phyloP scores from a whole-genome alignment of 2,888 invertebrate species.

The Rotaria magnacalcarata region DNA sequence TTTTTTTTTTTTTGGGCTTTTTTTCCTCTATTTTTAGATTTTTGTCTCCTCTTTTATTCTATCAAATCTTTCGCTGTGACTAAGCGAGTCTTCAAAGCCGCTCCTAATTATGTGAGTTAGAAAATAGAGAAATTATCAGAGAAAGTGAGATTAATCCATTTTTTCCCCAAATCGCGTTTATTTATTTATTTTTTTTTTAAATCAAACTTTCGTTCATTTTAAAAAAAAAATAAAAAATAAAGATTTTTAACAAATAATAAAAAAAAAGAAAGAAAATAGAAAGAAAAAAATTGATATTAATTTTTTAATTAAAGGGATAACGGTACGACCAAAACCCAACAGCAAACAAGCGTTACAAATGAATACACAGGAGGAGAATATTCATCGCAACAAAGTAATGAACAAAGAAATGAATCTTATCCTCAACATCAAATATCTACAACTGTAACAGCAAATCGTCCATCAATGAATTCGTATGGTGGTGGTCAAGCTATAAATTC shows the following conservation, averaged over 20 bases:
- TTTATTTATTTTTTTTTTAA: neutral
- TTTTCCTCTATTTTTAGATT: constrained; percentile 31
- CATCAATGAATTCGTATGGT: neutral
- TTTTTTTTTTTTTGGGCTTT: neutral
- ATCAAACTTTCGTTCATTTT: neutral
- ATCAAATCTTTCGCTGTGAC: constrained; percentile 24
- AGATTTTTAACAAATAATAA: neutral
- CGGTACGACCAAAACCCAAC: neutral
- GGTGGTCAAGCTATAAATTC: neutral
- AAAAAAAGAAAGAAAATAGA: neutral
- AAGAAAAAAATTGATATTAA: neutral
- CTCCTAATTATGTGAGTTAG: constrained; percentile 27
- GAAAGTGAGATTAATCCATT: neutral
- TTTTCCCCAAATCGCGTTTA: constrained; percentile 5
- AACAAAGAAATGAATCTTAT: constrained; percentile 14
- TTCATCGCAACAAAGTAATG: neutral
- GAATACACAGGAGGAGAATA: neutral
- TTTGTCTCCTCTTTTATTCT: constrained; percentile 31
- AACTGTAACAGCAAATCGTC: neutral
- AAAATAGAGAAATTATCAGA: neutral
- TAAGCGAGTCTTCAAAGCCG: constrained; percentile 27
- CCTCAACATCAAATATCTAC: constrained; percentile 13
- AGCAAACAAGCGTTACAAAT: neutral
- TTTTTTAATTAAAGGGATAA: neutral
- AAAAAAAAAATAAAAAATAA: too few species aligned